Conservation (phyloP, 1,140 invertebrate genomes). For the Adoxophyes honmai region DNA sequence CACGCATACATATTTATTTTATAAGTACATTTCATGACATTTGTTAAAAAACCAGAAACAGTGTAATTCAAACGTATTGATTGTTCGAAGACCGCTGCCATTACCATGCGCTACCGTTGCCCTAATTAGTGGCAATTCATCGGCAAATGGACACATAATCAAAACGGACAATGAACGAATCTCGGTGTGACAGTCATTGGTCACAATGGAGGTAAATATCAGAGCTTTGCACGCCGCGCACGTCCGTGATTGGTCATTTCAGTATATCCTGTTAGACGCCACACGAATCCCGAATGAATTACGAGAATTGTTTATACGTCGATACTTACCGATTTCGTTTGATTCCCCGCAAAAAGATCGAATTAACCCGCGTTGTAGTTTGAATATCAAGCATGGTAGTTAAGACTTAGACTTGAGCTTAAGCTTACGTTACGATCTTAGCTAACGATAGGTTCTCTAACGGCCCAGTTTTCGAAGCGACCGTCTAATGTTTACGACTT, state of each 20-base stretch:
- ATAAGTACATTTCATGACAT: constrained; percentile 3
- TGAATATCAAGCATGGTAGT: neutral
- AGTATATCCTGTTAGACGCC: constrained; percentile 61
- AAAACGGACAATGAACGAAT: neutral
- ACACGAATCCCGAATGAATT: constrained; percentile 53
- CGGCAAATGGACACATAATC: neutral
- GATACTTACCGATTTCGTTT: constrained; percentile 34
- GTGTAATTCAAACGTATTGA: no score
- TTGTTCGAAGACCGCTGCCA: no score
- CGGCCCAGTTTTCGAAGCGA: no score
- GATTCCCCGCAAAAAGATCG: constrained; percentile 27
- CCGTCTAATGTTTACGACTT: no score
- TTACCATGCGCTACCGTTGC: no score
- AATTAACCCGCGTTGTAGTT: constrained; percentile 18
- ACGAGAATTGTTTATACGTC: constrained; percentile 52
- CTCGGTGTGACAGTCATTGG: constrained; percentile 32
- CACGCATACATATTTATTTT: constrained; percentile 18
- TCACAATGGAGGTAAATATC: constrained; percentile 36
- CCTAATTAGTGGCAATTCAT: no score
- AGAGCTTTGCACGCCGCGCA: constrained; percentile 41
- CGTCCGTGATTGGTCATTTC: constrained; percentile 69
- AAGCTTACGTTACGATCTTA: no score
- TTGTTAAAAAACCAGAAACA: neutral
- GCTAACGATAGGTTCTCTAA: no score
- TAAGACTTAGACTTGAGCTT: no score